These are phyloP conservation scores for Carollia perspicillata DNA, from an alignment of 2,113 vertebrate genomes.

Conservation along the genomic window DNA sequence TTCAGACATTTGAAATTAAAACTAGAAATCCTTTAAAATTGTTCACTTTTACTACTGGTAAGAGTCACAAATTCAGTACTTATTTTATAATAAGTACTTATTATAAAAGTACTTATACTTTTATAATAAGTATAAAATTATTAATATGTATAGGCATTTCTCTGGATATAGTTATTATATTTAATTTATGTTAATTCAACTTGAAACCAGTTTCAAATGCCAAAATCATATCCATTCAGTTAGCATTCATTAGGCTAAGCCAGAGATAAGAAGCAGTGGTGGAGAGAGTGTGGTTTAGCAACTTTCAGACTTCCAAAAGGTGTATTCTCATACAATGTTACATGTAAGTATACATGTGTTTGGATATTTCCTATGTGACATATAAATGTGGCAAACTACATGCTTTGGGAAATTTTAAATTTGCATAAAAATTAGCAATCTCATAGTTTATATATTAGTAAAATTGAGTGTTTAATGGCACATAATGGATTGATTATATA, in stretches of 20 bases:
- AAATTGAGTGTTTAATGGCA: neutral
- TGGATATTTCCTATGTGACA: neutral
- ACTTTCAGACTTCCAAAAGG: neutral
- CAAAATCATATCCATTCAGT: neutral
- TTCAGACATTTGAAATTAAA: conserved; percentile 8
- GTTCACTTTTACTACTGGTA: neutral
- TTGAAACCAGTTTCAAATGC: conserved; percentile 10
- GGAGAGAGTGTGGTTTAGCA: neutral
- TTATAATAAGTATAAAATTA: neutral
- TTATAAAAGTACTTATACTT: too few relatives aligned
- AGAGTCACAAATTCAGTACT: conserved; percentile 27
- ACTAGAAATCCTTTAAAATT: neutral
- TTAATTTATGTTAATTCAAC: conserved; percentile 12
- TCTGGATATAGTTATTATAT: neutral
- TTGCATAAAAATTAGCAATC: neutral
- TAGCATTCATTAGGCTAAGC: neutral
- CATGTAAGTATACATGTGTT: neutral
- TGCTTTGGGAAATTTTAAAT: neutral
- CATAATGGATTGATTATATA: neutral
- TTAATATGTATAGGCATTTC: neutral
- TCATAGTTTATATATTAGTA: neutral
- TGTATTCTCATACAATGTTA: neutral
- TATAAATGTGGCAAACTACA: neutral
- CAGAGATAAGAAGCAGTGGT: neutral
- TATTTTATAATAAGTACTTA: too few relatives aligned